phyloP scores from a whole-genome alignment of 2,797 vertebrate genomes.

The Leptatherina wallacei region DNA sequence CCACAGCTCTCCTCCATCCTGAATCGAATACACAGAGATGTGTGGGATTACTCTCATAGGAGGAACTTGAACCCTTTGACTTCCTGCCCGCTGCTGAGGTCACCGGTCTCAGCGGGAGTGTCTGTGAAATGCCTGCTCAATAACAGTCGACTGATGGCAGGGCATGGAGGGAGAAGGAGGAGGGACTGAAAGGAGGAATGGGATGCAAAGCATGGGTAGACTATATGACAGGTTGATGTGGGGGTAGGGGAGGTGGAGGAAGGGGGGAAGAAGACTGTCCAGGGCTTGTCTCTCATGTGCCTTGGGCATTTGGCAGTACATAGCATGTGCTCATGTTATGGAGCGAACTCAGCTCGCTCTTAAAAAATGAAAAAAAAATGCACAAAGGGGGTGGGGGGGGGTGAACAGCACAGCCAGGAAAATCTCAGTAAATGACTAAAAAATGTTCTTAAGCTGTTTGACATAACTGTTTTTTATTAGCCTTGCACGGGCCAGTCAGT shows the following conservation, averaged over 20 bases:
- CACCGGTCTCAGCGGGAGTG: conserved; percentile 82
- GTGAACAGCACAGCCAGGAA: conserved; percentile 63
- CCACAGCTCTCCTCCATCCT: conserved; percentile 31
- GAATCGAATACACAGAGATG: conserved; percentile 73
- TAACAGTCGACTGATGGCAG: conserved; percentile 63
- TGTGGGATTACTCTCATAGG: conserved; percentile 84
- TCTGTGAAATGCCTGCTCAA: conserved; percentile 81
- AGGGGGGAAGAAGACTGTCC: conserved; percentile 15
- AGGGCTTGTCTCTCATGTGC: conserved; percentile 51
- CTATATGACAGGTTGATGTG: conserved; percentile 65
- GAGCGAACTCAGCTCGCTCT: conserved; percentile 53
- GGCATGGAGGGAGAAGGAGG: conserved; percentile 38
- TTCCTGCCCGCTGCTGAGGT: conserved; percentile 88
- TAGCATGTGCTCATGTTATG: conserved; percentile 69
- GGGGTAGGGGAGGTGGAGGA: conserved; percentile 17
- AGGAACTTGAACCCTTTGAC: conserved; percentile 83
- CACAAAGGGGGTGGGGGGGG: conserved; percentile 42
- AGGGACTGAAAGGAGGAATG: conserved; percentile 28
- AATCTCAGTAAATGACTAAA: conserved; percentile 66
- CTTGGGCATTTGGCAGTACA: conserved; percentile 55
- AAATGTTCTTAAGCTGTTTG: conserved; percentile 48
- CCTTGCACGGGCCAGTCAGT: conserved; percentile 37
- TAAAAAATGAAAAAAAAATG: conserved; percentile 28
- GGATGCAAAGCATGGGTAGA: conserved; percentile 34
- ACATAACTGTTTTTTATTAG: conserved; percentile 56